phyloP scores from a whole-genome alignment of 1,140 invertebrate species.

The Melipona quadrifasciata region DNA sequence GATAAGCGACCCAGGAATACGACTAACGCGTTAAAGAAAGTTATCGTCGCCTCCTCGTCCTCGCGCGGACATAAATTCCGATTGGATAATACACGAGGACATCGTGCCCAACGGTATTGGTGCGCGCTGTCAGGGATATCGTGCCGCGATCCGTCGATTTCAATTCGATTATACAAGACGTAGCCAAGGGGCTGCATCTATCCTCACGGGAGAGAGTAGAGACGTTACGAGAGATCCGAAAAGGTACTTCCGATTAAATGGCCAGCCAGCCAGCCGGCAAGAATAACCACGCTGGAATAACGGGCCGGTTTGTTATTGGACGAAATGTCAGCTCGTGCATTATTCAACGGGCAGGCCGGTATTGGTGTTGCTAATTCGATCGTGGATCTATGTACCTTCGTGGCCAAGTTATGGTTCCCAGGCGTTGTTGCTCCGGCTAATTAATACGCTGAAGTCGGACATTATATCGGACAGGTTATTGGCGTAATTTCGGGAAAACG shows the following conservation, averaged over 20 bases:
- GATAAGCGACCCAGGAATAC: slow-evolving; percentile 49
- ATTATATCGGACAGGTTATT: slow-evolving; percentile 48
- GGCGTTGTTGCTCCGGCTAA: slow-evolving; percentile 55
- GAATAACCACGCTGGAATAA: slow-evolving; percentile 40
- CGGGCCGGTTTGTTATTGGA: slow-evolving; percentile 44
- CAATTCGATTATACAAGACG: slow-evolving; percentile 57
- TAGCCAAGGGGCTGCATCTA: neutral
- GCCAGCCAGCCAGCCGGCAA: slow-evolving; percentile 19
- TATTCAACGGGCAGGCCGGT: slow-evolving; percentile 54
- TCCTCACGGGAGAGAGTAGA: neutral
- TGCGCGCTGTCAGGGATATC: neutral
- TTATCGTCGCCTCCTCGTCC: slow-evolving; percentile 9
- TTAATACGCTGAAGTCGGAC: slow-evolving; percentile 57
- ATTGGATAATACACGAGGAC: slow-evolving; percentile 45
- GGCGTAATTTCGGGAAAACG: slow-evolving; percentile 43
- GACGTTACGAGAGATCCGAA: neutral
- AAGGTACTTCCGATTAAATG: slow-evolving; percentile 54
- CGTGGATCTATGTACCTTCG: slow-evolving; percentile 58
- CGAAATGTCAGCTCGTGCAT: slow-evolving; percentile 61
- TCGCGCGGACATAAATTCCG: slow-evolving; percentile 51
- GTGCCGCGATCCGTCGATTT: slow-evolving; percentile 54
- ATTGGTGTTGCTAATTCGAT: slow-evolving; percentile 64
- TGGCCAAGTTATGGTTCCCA: slow-evolving; percentile 37
- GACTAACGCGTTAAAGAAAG: slow-evolving; percentile 15
- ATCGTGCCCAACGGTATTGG: neutral